Conservation (phyloP, 2,888 invertebrate species). For the Elegia similella region DNA sequence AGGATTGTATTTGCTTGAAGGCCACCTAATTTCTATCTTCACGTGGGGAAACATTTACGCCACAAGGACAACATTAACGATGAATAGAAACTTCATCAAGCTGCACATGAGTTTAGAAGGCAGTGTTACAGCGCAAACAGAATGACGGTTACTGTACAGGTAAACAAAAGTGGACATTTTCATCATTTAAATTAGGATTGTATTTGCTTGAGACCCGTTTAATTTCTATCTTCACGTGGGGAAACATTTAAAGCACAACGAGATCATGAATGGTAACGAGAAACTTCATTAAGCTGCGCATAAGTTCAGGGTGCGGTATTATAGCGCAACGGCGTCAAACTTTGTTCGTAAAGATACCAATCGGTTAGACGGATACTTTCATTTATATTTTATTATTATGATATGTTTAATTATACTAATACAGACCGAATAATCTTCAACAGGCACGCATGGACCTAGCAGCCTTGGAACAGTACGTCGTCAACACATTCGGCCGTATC, state of each 20-base stretch:
- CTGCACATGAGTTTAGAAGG: slow-evolving; percentile 87
- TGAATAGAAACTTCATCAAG: slow-evolving; percentile 83
- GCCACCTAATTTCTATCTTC: slow-evolving; percentile 89
- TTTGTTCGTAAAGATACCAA: too few species aligned
- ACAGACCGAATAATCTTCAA: neutral
- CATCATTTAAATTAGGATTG: too few species aligned
- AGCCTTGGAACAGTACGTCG: slow-evolving; percentile 84
- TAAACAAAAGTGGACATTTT: too few species aligned
- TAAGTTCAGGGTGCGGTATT: too few species aligned
- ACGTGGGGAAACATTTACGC: slow-evolving; percentile 92
- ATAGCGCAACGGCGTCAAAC: too few species aligned
- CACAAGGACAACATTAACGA: slow-evolving; percentile 85
- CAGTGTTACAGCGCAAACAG: slow-evolving; percentile 92
- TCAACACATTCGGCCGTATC: slow-evolving; percentile 85
- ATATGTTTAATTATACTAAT: neutral
- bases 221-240: too few species aligned
- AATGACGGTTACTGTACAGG: slow-evolving; percentile 92
- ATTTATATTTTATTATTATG: neutral
- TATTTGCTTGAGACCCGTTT: too few species aligned
- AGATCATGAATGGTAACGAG: too few species aligned
- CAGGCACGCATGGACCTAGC: slow-evolving; percentile 83
- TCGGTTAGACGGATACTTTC: too few species aligned
- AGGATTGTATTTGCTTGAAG: slow-evolving; percentile 71
- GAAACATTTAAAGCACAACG: too few species aligned
- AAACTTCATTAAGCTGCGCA: too few species aligned